Evolutionary conservation across 2,797 vertebrate genomes (phyloP), one percentile per base, ranked within the genome.

Genomic region (Propithecus deckenii): DNA sequence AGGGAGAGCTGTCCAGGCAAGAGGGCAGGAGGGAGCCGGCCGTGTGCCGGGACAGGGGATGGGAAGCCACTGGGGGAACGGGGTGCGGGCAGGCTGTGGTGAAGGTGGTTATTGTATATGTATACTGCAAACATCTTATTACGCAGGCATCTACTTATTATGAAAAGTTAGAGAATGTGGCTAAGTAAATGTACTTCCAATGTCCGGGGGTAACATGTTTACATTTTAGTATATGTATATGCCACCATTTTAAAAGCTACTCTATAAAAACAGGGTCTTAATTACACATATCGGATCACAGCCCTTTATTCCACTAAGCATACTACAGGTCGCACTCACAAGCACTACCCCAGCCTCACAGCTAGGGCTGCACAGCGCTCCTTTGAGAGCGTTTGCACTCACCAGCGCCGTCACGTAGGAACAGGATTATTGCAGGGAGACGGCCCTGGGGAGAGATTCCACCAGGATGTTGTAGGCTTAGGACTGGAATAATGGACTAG

Each of bases 351-450:
- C 9, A 7, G 65, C 38, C 57, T 76, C 74, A 0, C 1, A 3
- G 12, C 6, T 5, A 12, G 35, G 18, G 35, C 65, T 30, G 32
- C 52, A 3, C 14, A 3, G 46, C 8, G 1, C 32, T 7, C 43
- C 4, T 15, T 5, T 12, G 35, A 71, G 52, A 30, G 11, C 6
- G 1, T 25, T 17, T 8, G 8, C 2, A 1, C 59, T 48, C 12
- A 0, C 28, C 59, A 10, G 22, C 9, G 3, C 12, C 11, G 4
- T 11, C 7, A 1, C 20, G 0, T 1, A 2, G 72, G 17, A 28
- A 4, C 41, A 8, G 23, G 89, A 12, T 46, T 5, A 12, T 28
- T 4, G 20, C 55, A 35, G 50, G 28, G 43, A 43, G 61, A 43
- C 17, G 22, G 38, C 81, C 20, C 28, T 61, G 8, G 3, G 4